phyloP scores from a whole-genome alignment of 2,797 vertebrate genomes.

The Sebastes nivosus region DNA sequence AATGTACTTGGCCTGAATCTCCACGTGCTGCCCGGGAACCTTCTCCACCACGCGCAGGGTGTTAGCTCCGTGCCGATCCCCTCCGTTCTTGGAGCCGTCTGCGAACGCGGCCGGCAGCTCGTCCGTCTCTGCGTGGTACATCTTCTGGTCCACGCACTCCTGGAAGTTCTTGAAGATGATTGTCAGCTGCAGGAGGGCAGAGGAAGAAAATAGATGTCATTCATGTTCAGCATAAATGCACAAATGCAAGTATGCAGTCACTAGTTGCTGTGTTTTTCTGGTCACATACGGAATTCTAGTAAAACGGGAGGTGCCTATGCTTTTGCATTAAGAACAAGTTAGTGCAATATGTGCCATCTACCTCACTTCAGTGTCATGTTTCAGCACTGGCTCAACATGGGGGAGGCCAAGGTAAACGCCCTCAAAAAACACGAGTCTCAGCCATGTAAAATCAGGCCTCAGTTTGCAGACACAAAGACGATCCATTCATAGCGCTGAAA shows the following conservation, averaged over 20 bases:
- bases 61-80: slow-evolving; percentile 91
- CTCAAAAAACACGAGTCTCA: slow-evolving; percentile 79
- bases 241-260: not conserved
- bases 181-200: slow-evolving; percentile 85
- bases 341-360: slow-evolving; percentile 55
- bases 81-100: slow-evolving; percentile 94
- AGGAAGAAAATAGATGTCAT: not conserved
- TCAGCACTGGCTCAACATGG: slow-evolving; percentile 74
- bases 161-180: slow-evolving; percentile 99
- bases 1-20: slow-evolving; percentile 97
- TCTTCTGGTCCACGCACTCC: slow-evolving; percentile 97
- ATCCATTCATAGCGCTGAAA: slow-evolving; percentile 81
- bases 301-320: slow-evolving; percentile 31
- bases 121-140: slow-evolving; percentile 94
- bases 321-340: slow-evolving; percentile 56
- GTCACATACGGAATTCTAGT: not conserved
- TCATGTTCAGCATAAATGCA: not conserved
- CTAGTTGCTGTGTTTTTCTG: not conserved
- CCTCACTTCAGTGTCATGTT: slow-evolving; percentile 75
- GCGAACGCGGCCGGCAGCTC: slow-evolving; percentile 94
- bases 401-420: slow-evolving; percentile 83
- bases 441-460: slow-evolving; percentile 84
- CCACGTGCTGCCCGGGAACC: slow-evolving; percentile 93
- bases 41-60: slow-evolving; percentile 94
- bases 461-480: slow-evolving; percentile 86